A percentile compares a stretch with the other conserved stretches of the same genome.
Evolutionary conservation across 2,888 invertebrate species (phyloP).

Genomic region (Hypercompe scribonia): DNA sequence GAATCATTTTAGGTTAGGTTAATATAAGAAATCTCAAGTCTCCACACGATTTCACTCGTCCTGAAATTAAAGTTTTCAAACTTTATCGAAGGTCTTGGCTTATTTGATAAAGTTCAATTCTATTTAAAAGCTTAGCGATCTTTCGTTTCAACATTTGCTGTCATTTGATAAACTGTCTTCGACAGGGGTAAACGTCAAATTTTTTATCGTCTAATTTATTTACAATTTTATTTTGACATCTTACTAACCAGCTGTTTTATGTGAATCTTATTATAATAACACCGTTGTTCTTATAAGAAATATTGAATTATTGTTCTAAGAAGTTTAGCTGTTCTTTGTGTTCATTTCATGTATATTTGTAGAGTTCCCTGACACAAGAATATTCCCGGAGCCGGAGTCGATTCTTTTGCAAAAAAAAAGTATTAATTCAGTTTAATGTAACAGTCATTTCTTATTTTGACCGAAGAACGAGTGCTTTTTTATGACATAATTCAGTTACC

Average conservation of each 20-base stretch:
- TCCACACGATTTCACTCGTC: background rate
- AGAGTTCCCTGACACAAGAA: too few species aligned
- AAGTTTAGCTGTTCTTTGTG: too few species aligned
- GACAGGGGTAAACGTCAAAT: background rate
- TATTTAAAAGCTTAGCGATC: background rate
- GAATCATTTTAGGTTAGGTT: slow-evolving; percentile 67
- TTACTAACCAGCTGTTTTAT: background rate
- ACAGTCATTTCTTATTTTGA: too few species aligned
- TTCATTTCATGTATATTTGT: too few species aligned
- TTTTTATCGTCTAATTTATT: background rate
- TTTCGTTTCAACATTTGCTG: slow-evolving; percentile 17
- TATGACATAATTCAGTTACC: too few species aligned
- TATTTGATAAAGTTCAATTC: slow-evolving; percentile 2
- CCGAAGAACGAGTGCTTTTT: too few species aligned
- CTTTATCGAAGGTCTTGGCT: slow-evolving; percentile 1
- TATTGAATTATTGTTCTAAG: too few species aligned
- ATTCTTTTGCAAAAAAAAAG: too few species aligned
- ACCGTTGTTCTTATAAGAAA: too few species aligned
- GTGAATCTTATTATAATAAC: too few species aligned
- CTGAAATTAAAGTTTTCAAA: slow-evolving; percentile 13
- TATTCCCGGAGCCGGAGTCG: too few species aligned
- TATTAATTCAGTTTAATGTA: too few species aligned
- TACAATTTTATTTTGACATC: background rate
- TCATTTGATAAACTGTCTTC: slow-evolving; percentile 2
- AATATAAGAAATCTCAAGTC: slow-evolving; percentile 9